phyloP scores from a whole-genome alignment of 2,113 vertebrate genomes.

The Heterochromis multidens region DNA sequence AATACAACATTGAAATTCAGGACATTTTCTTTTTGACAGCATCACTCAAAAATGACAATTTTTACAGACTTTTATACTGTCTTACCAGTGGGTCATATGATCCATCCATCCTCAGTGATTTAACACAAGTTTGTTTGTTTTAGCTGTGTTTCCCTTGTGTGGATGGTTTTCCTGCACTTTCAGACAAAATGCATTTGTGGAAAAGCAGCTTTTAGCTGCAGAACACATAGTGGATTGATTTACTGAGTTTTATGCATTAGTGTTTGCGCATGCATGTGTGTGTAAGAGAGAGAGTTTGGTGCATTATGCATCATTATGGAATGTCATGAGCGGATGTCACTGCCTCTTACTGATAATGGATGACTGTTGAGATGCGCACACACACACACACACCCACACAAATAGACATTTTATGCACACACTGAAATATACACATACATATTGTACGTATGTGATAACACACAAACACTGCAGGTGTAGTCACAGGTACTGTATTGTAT shows the following conservation, averaged over 20 bases:
- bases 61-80: not conserved
- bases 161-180: slow-evolving; percentile 54
- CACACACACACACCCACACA: not conserved
- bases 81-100: not conserved
- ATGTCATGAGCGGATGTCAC: slow-evolving; percentile 57
- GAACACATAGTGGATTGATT: slow-evolving; percentile 56
- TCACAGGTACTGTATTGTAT: not conserved
- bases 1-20: not conserved
- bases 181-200: slow-evolving; percentile 58
- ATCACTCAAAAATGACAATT: not conserved
- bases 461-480: not conserved
- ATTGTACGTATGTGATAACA: not conserved
- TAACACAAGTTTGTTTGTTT: not conserved
- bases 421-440: not conserved
- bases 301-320: slow-evolving; percentile 52
- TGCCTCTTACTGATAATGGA: slow-evolving; percentile 56
- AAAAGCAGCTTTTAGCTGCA: slow-evolving; percentile 64
- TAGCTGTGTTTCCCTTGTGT: not conserved
- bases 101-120: not conserved
- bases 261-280: not conserved
- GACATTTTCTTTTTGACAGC: not conserved
- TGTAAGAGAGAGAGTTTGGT: not conserved
- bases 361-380: slow-evolving; percentile 10
- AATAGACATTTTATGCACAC: not conserved
- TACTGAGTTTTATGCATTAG: slow-evolving; percentile 65